Evolutionary conservation across 1,140 invertebrate genomes (phyloP).

Genomic region (Drosophila parabipectinata): DNA sequence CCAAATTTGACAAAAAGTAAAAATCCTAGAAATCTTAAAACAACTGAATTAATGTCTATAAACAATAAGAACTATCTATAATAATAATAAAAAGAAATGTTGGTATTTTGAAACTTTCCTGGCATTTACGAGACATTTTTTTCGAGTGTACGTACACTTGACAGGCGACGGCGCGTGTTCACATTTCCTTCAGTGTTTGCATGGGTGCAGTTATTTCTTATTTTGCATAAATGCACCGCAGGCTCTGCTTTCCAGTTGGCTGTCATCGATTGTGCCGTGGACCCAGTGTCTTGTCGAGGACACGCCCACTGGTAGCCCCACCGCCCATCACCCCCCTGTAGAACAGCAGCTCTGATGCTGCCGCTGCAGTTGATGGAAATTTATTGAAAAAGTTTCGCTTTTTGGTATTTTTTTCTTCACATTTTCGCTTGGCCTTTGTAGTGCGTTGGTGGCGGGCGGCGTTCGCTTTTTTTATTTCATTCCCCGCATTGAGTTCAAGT

Average conservation of each 20-base stretch:
- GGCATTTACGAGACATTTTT: not conserved
- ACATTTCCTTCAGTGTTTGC: conserved; percentile 35
- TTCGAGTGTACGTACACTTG: conserved; percentile 30
- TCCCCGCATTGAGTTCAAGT: conserved; percentile 77
- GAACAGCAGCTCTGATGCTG: conserved; percentile 11
- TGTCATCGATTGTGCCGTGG: conserved; percentile 73
- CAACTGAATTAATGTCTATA: not conserved
- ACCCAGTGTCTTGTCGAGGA: conserved; percentile 65
- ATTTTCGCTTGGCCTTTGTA: conserved; percentile 66
- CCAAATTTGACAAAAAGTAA: too few relatives aligned
- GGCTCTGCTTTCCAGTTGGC: conserved; percentile 75
- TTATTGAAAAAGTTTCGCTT: conserved; percentile 81
- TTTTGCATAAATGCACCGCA: conserved; percentile 81
- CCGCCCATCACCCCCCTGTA: not conserved
- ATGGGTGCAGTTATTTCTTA: conserved; percentile 73
- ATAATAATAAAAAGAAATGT: too few relatives aligned
- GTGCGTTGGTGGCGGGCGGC: conserved; percentile 41
- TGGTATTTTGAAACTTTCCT: too few relatives aligned
- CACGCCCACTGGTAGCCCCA: conserved; percentile 36
- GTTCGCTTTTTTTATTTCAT: conserved; percentile 73
- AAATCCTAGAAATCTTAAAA: not conserved
- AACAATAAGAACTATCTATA: too few relatives aligned
- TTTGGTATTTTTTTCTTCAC: conserved; percentile 51
- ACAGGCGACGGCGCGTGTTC: conserved; percentile 52
- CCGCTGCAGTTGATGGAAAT: conserved; percentile 73